Percentiles rank a stretch among this genome's conserved stretches.
Evolutionary conservation across 2,113 vertebrate species (phyloP).

Genomic region (Argyrosomus japonicus): DNA sequence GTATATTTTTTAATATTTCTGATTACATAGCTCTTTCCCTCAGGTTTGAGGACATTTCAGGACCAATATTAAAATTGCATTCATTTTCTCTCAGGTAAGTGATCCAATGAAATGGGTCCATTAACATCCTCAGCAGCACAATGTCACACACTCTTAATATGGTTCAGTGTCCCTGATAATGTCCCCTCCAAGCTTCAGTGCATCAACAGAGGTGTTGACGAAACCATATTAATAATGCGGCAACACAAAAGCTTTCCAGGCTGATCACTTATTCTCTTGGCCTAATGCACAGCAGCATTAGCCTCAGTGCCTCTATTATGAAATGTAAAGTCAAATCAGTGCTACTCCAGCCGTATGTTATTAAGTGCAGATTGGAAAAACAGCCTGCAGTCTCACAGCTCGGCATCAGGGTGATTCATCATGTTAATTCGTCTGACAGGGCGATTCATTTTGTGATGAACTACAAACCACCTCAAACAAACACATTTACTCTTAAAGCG

Average conservation of each 20-base stretch:
- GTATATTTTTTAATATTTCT: not conserved
- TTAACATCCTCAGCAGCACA: conserved; percentile 21
- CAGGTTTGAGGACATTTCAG: not conserved
- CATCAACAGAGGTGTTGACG: conserved; percentile 27
- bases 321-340: conserved; percentile 59
- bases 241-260: conserved; percentile 47
- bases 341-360: conserved; percentile 12
- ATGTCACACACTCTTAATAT: conserved; percentile 4
- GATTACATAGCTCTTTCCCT: not conserved
- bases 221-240: conserved; percentile 29
- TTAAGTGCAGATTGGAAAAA: conserved; percentile 33
- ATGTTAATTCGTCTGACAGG: conserved; percentile 15
- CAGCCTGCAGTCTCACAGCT: conserved; percentile 44
- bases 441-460: conserved; percentile 30
- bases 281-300: conserved; percentile 41
- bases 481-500: conserved; percentile 5
- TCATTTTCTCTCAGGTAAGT: not conserved
- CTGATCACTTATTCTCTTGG: conserved; percentile 44
- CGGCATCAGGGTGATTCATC: conserved; percentile 39
- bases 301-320: conserved; percentile 38
- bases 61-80: conserved; percentile 32
- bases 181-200: conserved; percentile 4
- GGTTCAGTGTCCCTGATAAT: conserved; percentile 6
- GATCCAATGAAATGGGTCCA: conserved; percentile 15
- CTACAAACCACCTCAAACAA: conserved; percentile 12